Evolutionary conservation across 2,113 vertebrate species (phyloP).

Genomic region (Myrmecophaga tridactyla): DNA sequence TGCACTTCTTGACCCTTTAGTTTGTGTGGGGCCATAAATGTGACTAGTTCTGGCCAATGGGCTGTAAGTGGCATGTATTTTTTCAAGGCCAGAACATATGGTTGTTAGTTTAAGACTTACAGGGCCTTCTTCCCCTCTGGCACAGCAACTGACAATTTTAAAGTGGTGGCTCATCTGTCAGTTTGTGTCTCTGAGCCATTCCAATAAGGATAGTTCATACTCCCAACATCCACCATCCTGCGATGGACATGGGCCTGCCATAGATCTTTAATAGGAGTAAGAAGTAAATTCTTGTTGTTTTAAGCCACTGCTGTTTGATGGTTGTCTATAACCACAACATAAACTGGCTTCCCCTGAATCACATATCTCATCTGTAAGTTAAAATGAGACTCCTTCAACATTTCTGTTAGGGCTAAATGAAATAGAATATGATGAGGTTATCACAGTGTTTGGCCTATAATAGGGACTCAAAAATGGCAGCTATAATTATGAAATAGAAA

Average conservation of each 20-base stretch:
- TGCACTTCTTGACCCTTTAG: background rate
- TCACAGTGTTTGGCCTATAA: background rate
- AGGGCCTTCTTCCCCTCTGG: background rate
- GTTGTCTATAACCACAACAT: background rate
- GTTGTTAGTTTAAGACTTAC: background rate
- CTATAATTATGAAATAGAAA: background rate
- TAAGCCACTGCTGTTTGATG: background rate
- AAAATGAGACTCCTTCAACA: background rate
- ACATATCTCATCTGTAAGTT: background rate
- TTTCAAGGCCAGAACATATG: background rate
- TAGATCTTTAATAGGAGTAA: background rate
- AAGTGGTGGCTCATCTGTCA: background rate
- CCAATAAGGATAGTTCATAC: background rate
- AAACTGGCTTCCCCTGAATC: background rate
- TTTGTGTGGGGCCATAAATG: background rate
- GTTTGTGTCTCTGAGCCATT: background rate
- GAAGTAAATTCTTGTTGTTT: background rate
- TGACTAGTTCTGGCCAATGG: background rate
- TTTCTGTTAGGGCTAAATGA: background rate
- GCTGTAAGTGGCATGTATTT: background rate
- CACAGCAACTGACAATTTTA: background rate
- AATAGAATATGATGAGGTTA: background rate
- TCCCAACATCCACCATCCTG: background rate
- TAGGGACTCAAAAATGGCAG: background rate
- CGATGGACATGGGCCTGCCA: background rate